phyloP scores from a whole-genome alignment of 2,113 vertebrate genomes.

The Andinoacara biseriatus region DNA sequence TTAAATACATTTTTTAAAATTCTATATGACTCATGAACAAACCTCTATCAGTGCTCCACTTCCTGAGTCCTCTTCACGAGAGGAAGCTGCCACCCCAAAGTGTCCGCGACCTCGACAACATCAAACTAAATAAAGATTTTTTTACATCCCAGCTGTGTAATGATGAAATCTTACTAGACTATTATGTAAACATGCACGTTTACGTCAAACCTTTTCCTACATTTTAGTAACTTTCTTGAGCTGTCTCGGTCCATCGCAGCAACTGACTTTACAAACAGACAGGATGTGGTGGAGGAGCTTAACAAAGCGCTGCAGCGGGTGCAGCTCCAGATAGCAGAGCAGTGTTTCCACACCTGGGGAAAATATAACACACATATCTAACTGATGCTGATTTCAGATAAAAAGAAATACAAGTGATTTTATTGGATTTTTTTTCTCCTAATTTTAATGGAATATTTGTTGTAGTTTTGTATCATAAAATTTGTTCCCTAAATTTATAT shows the following conservation, averaged over 20 bases:
- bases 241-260: slow-evolving; percentile 82
- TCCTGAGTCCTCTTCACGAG: slow-evolving; percentile 83
- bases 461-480: too few relatives aligned
- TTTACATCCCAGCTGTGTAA: too few relatives aligned
- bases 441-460: too few relatives aligned
- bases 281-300: slow-evolving; percentile 85
- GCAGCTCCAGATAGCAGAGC: slow-evolving; percentile 91
- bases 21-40: not conserved
- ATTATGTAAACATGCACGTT: not conserved
- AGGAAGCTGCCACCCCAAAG: slow-evolving; percentile 88
- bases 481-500: too few relatives aligned
- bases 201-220: slow-evolving; percentile 59
- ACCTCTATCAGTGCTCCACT: slow-evolving; percentile 77
- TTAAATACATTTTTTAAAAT: not conserved
- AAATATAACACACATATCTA: not conserved
- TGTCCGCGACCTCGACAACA: slow-evolving; percentile 83
- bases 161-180: rapidly evolving
- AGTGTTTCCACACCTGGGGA: slow-evolving; percentile 87
- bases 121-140: slow-evolving; percentile 65
- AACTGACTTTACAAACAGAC: slow-evolving; percentile 82
- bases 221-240: slow-evolving; percentile 81
- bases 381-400: not conserved
- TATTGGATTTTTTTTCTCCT: too few relatives aligned
- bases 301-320: slow-evolving; percentile 85
- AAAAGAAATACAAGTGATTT: not conserved